Percentiles rank a stretch among this genome's conserved stretches.
Conservation (phyloP, 2,113 vertebrate species). For the Leiothrix lutea region DNA sequence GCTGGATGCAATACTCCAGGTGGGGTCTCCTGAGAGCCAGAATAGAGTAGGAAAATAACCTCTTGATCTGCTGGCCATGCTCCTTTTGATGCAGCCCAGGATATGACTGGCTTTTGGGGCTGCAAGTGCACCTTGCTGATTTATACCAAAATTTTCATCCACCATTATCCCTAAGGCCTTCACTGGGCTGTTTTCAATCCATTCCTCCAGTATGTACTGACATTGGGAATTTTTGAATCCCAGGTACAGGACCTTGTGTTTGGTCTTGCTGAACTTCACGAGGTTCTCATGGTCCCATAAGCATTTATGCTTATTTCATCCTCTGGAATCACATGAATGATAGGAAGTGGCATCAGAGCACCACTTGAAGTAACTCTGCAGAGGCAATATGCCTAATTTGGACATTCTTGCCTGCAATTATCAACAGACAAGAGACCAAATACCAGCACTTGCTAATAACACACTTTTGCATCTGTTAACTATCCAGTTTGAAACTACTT, state of each 20-base stretch:
- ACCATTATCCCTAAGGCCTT: neutral
- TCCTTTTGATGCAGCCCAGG: neutral
- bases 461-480: neutral
- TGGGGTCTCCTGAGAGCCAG: neutral
- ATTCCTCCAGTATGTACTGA: neutral
- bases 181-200: neutral
- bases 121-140: fast-evolving
- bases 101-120: neutral
- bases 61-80: neutral
- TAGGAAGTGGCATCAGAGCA: neutral
- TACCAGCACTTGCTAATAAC: neutral
- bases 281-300: neutral
- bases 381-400: neutral
- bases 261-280: neutral
- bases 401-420: neutral
- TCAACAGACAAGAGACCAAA: neutral
- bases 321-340: neutral
- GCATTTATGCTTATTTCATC: neutral
- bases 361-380: neutral
- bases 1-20: neutral
- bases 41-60: neutral
- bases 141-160: neutral
- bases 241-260: neutral
- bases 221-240: neutral
- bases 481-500: neutral